Base-by-base conservation (phyloP, 2,888 invertebrate genomes). In the Uloborus plumipes region DNA sequence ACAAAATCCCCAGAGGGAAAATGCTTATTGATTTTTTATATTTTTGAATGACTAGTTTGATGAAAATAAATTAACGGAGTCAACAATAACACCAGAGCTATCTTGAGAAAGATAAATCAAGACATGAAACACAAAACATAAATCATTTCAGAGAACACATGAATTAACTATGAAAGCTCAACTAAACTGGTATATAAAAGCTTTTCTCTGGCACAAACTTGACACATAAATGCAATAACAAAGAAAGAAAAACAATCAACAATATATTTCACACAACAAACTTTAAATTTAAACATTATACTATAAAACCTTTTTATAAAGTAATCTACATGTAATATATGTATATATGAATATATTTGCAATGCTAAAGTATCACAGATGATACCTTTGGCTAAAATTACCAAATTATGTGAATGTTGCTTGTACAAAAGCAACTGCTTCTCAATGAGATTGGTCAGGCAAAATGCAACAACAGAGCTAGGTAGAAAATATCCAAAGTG, bases 311-410 rank as follows among this genome's bases (percentile, higher is more conserved):
- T 72, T 72, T n/a, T 66, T 79, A 79, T 79, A 79, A 79, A 79
- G 79, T 66, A 72, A 79, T 79, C 79, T 78, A 78, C 65, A 78
- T 78, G 39, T 39, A 39, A 39, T 39, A 72, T 77, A 69, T 67
- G 55, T 67, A 67, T 76, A 76, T 78, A 64, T 78, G 47, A 50
- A 65, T 78, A 51, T 70, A 58, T 79, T 59, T 55, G 53, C 69
- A 67, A 80, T 70, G 80, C 71, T 80, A 80, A 80, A 80, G 83
- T 83, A 83, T 83, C 83, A 83, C 83, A 83, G 83, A 61, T 77
- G 83, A 83, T 83, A 83, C 83, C 76, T 83, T 83, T 77, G 83
- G 83, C 83, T 83, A 77, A 83, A 64, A 55, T 74, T 81, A 81
- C 74, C 80, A 74, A 81, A 70, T 74, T 81, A 74, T 65, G 80